A percentile compares a stretch with the other conserved stretches of the same genome.
These are phyloP conservation scores for Oryzias melastigma DNA, from an alignment of 2,113 vertebrate species.

Conservation along the genomic window DNA sequence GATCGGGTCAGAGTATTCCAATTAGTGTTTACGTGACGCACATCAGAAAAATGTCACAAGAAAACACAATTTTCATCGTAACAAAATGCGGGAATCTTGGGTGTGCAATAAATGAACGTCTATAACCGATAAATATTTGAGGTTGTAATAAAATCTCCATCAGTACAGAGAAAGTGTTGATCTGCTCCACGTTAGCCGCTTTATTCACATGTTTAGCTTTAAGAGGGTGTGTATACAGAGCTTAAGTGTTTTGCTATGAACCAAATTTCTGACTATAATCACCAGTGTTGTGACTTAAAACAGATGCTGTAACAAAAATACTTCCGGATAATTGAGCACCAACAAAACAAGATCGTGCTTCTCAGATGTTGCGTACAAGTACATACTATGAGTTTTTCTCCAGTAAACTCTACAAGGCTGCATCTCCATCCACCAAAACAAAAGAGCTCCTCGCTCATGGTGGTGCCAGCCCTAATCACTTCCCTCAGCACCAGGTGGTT, in stretches of 20 bases:
- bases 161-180: constrained; percentile 22
- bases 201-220: constrained; percentile 27
- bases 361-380: constrained; percentile 45
- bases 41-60: background rate
- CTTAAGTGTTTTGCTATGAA: constrained; percentile 39
- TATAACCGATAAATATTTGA: constrained; percentile 42
- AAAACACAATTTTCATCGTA: background rate
- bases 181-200: constrained; percentile 26
- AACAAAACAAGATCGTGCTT: constrained; percentile 47
- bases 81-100: no score
- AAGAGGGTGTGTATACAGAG: constrained; percentile 26
- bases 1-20: no score
- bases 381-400: constrained; percentile 59
- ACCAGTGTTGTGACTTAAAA: constrained; percentile 37
- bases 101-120: constrained; percentile 9
- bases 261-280: constrained; percentile 22
- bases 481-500: constrained; percentile 74
- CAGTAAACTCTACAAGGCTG: constrained; percentile 42
- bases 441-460: constrained; percentile 55
- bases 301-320: constrained; percentile 48
- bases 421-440: constrained; percentile 52
- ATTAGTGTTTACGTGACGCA: no score
- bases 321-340: constrained; percentile 46
- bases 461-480: constrained; percentile 68
- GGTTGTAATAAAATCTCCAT: constrained; percentile 39